Percentiles rank a stretch among this genome's conserved stretches.
Evolutionary conservation across 2,888 invertebrate genomes (phyloP).

Genomic region (Ormyrus thymus): DNA sequence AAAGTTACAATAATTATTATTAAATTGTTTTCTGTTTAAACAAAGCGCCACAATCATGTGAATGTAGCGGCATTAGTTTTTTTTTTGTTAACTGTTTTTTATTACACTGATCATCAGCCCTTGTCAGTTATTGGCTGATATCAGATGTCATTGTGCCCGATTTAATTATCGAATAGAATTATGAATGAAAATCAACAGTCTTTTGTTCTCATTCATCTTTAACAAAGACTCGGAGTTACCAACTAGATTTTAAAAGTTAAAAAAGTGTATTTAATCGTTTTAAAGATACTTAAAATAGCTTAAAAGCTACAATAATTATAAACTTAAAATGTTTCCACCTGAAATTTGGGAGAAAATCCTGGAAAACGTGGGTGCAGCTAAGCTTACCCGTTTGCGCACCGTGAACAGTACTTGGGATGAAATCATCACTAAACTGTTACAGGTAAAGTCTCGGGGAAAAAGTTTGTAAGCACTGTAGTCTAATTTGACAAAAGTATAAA

Average conservation of each 20-base stretch:
- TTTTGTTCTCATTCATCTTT: too few species aligned
- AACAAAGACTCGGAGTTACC: too few species aligned
- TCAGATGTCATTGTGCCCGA: neutral
- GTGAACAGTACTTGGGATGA: constrained; percentile 63
- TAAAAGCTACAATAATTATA: too few species aligned
- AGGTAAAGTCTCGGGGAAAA: constrained; percentile 55
- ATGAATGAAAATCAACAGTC: constrained; percentile 37
- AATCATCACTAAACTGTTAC: constrained; percentile 59
- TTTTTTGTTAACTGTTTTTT: too few species aligned
- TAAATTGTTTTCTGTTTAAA: too few species aligned
- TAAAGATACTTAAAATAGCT: too few species aligned
- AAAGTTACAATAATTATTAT: too few species aligned
- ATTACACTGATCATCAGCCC: neutral
- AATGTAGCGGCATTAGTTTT: too few species aligned
- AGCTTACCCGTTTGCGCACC: constrained; percentile 58
- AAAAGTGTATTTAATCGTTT: too few species aligned
- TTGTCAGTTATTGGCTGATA: neutral
- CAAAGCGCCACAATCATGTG: too few species aligned
- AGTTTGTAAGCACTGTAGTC: neutral
- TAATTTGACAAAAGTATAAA: neutral
- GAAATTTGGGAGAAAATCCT: constrained; percentile 68
- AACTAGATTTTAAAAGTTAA: too few species aligned
- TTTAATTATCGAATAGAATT: neutral
- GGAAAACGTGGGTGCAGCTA: constrained; percentile 57
- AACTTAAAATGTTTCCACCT: constrained; percentile 60